A percentile compares a stretch with the other conserved stretches of the same genome.
Conservation (phyloP, 2,797 vertebrate genomes). For the Masticophis lateralis region DNA sequence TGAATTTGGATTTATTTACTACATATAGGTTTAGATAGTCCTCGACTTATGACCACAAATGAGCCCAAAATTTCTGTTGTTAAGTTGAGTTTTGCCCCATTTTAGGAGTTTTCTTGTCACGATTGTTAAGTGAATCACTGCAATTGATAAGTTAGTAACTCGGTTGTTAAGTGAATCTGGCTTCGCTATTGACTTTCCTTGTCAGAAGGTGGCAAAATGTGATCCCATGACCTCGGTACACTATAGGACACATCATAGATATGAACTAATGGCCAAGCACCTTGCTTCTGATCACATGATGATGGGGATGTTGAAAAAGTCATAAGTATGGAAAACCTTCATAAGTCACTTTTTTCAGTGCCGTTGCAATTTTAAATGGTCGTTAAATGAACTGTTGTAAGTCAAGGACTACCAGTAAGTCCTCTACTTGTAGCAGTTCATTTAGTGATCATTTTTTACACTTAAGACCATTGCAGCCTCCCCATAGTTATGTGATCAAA, state of each 20-base stretch:
- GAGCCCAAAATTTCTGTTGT: background rate
- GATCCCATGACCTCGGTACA: background rate
- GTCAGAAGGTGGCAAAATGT: background rate
- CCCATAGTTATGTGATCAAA: background rate
- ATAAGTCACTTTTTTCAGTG: background rate
- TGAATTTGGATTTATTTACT: background rate
- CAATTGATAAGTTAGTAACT: background rate
- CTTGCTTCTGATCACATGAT: background rate
- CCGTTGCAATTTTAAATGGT: background rate
- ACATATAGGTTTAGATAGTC: background rate
- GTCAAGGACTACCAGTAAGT: background rate
- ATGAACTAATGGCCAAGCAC: background rate
- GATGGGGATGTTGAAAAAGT: background rate
- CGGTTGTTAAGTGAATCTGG: background rate
- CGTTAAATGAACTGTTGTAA: background rate
- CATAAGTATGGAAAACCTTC: background rate
- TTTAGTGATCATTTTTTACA: background rate
- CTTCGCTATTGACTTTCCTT: background rate
- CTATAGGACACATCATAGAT: background rate
- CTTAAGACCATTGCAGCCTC: background rate
- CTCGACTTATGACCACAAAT: background rate
- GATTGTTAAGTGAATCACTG: background rate
- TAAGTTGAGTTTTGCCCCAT: background rate
- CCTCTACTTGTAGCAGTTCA: background rate
- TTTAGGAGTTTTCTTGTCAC: background rate